Evolutionary conservation across 2,797 vertebrate species (phyloP).

Genomic region (Dicrostonyx torquatus): DNA sequence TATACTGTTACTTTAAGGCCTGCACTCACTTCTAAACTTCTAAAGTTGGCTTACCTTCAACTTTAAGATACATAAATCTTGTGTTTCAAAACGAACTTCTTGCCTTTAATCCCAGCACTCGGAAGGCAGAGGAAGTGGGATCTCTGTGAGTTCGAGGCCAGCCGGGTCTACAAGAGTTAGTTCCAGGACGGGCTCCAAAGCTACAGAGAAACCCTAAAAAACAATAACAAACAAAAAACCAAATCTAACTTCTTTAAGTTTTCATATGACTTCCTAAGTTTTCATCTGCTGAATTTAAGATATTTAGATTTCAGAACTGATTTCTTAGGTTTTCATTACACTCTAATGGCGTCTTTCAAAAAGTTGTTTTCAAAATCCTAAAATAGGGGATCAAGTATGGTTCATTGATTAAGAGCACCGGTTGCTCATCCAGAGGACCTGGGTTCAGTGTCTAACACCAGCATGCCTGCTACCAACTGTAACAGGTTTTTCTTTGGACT

Average conservation of each 20-base stretch:
- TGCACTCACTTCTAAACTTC: neutral
- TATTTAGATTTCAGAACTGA: neutral
- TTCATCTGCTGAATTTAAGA: neutral
- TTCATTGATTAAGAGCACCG: neutral
- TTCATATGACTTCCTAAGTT: neutral
- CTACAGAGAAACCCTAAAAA: too few species aligned
- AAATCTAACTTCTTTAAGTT: neutral
- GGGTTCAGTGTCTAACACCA: neutral
- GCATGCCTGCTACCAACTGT: too few species aligned
- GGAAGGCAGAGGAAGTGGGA: too few species aligned
- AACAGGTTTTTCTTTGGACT: too few species aligned
- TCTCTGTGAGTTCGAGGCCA: too few species aligned
- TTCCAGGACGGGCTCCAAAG: too few species aligned
- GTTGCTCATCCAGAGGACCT: neutral
- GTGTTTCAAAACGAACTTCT: neutral
- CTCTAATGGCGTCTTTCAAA: neutral
- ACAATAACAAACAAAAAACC: too few species aligned
- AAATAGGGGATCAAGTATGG: neutral
- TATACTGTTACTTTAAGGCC: neutral
- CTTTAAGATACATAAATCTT: neutral
- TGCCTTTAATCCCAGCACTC: neutral
- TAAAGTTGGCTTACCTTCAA: neutral
- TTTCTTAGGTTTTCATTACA: conserved; percentile 4
- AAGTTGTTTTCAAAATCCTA: neutral
- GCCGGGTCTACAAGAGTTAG: too few species aligned